These are phyloP conservation scores for Eristalis tenax DNA, from an alignment of 2,888 invertebrate species.

Conservation along the genomic window DNA sequence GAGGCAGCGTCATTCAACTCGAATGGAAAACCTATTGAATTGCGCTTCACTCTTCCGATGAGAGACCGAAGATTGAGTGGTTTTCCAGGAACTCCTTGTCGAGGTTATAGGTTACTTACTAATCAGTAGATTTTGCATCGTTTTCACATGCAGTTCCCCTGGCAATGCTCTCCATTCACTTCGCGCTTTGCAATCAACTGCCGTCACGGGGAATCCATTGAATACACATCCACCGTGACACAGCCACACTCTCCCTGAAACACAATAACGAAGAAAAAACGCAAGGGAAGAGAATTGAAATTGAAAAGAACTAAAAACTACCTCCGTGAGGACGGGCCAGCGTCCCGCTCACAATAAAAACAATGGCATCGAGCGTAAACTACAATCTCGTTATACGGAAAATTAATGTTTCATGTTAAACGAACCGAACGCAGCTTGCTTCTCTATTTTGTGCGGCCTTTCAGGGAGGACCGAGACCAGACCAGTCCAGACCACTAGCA, in stretches of 20 bases:
- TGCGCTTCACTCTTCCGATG: constrained; percentile 52
- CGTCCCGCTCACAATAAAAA: constrained; percentile 6
- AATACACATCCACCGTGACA: background rate
- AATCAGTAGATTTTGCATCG: constrained; percentile 64
- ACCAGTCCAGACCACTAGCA: constrained; percentile 1
- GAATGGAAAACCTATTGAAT: constrained; percentile 70
- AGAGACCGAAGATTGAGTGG: constrained; percentile 67
- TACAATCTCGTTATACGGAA: constrained; percentile 70
- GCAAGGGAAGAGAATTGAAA: constrained; percentile 36
- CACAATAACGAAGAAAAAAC: constrained; percentile 32
- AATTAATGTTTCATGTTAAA: constrained; percentile 72
- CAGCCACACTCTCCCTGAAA: constrained; percentile 31
- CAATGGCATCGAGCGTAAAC: constrained; percentile 62
- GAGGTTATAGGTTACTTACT: constrained; percentile 71
- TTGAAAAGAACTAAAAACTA: constrained; percentile 60
- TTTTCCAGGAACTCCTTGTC: constrained; percentile 46
- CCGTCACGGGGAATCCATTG: constrained; percentile 29
- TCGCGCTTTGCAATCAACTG: background rate
- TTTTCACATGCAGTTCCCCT: constrained; percentile 46
- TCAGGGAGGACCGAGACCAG: constrained; percentile 8
- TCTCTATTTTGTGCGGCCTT: background rate
- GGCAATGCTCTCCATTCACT: background rate
- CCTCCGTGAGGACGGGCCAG: background rate
- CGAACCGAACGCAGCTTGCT: constrained; percentile 57
- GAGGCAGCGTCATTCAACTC: constrained; percentile 49